phyloP scores from a whole-genome alignment of 2,888 invertebrate species.

The Sarcophaga caerulescens region DNA sequence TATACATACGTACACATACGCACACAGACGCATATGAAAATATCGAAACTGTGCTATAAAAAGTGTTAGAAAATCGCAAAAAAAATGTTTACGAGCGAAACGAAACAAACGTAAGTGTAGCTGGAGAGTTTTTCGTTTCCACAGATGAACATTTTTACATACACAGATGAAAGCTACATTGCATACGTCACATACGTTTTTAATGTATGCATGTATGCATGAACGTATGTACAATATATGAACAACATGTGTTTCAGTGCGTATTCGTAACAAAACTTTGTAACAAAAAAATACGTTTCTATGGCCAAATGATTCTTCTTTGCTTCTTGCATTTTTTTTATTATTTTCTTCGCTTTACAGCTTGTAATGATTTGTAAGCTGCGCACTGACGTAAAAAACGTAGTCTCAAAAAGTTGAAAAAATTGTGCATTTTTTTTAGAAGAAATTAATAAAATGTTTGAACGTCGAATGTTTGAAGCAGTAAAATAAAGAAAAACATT shows the following conservation, averaged over 20 bases:
- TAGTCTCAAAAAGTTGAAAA: not conserved
- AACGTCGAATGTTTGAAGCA: not conserved
- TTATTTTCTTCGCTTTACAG: conserved; percentile 12
- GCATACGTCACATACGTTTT: too few relatives aligned
- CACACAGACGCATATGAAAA: not conserved
- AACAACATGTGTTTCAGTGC: not conserved
- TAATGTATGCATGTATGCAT: not conserved
- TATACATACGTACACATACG: too few relatives aligned
- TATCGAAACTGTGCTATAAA: conserved; percentile 29
- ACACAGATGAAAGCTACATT: not conserved
- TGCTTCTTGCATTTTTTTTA: conserved; percentile 10
- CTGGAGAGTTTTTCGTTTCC: conserved; percentile 23
- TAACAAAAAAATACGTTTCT: conserved; percentile 7
- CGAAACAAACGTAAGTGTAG: not conserved
- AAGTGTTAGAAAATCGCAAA: conserved; percentile 7
- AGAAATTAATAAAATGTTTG: conserved; percentile 33
- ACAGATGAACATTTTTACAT: conserved; percentile 22
- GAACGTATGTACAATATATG: not conserved
- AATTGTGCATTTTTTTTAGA: too few relatives aligned
- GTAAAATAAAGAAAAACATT: too few relatives aligned
- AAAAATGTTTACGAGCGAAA: not conserved
- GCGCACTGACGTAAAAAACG: not conserved
- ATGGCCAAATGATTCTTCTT: conserved; percentile 9
- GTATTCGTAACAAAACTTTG: not conserved
- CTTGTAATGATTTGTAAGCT: conserved; percentile 1